Base-by-base conservation (phyloP, 1,140 invertebrate genomes). In the Calliopsis andreniformis region DNA sequence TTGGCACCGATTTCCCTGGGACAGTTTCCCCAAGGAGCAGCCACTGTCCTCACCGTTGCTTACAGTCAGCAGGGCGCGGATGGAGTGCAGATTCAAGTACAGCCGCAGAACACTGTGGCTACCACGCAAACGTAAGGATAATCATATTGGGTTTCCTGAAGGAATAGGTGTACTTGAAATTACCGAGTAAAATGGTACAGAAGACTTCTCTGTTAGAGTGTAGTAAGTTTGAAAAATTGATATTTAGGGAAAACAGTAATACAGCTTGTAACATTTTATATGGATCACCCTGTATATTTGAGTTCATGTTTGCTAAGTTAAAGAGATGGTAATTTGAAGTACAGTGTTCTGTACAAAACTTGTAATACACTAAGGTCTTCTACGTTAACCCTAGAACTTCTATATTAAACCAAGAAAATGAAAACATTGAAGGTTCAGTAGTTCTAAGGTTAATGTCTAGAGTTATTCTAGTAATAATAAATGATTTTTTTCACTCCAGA, bases 41-140 rank as follows among this genome's bases (percentile, higher is more conserved):
- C 94, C 2, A 95, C 95, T 1, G 94, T 96, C 4, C 88, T 96
- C 14, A 96, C 95, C 2, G 93, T 96, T 20, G 95, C 95, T 0
- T 96, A 96, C 84, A 95, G 95, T 78, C 93, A 93, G 66, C 89
- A 93, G 76, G 89, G 92, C 68, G 86, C 92, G 73, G 92, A 93
- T 86, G 93, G 93, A 0, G 92, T 95, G 18, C 94, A 94, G 81
- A 92, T 93, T 61, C 91, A 92, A 81, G 91, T 92, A 3, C 90
- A 91, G 69, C 91, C 91, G 0, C 91, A 92, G 56, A 92, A 92
- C 62, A 92, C 91, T 0, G 88, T 91, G n/a, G 91, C 91, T 8
- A 92, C 91, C 0, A 92, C 91, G 47, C 91, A 92, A 88, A 92
- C 91, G 91, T 92, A 86, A 88, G 86, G 78, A 25, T 55, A 6